Conservation (phyloP, 2,113 vertebrate genomes). For the Otus sunia region DNA sequence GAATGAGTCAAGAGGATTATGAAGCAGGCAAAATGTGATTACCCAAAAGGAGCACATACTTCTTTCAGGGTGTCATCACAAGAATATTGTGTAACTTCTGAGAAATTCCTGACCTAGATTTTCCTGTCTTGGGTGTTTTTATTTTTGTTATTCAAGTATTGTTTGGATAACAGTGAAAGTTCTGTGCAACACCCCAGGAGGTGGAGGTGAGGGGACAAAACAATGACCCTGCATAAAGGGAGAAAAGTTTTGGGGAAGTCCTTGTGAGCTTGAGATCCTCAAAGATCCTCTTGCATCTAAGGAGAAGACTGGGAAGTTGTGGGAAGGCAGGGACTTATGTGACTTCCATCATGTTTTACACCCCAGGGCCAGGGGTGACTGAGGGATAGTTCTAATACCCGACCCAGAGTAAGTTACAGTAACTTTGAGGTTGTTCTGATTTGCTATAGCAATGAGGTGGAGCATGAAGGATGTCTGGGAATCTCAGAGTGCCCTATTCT, state of each 20-base stretch:
- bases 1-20: slow-evolving; percentile 28
- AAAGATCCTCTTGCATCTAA: neutral
- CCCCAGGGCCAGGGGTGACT: neutral
- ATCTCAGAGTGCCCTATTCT: neutral
- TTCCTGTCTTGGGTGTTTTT: slow-evolving; percentile 20
- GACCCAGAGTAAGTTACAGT: neutral
- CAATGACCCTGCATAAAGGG: neutral
- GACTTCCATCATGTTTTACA: neutral
- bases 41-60: neutral
- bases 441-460: neutral
- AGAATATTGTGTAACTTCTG: slow-evolving; percentile 11
- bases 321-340: neutral
- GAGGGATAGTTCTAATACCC: neutral
- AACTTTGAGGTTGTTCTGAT: neutral
- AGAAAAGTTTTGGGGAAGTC: neutral
- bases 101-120: slow-evolving; percentile 56
- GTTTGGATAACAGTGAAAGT: slow-evolving; percentile 16
- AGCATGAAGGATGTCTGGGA: neutral
- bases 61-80: slow-evolving; percentile 32
- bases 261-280: neutral
- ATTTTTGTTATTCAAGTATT: neutral
- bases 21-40: slow-evolving; percentile 13
- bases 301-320: neutral
- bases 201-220: neutral
- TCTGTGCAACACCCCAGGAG: neutral